Percentiles rank a stretch among this genome's conserved stretches.
Evolutionary conservation across 2,888 invertebrate genomes (phyloP).

Genomic region (Acanthosepion esculentum): DNA sequence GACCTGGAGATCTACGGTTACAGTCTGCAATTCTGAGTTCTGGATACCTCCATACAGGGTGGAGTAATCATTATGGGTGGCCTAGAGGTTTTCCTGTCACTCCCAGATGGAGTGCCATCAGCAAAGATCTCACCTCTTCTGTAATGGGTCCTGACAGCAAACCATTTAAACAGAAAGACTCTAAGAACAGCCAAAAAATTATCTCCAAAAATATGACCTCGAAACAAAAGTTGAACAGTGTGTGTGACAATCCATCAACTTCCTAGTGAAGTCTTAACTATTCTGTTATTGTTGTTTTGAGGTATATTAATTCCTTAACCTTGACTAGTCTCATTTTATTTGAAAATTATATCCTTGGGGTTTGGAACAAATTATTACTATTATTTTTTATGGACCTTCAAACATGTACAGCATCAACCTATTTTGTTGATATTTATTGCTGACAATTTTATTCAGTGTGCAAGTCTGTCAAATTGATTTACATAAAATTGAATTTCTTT

Average conservation of each 20-base stretch:
- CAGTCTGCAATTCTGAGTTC: conserved; percentile 5
- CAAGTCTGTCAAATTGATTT: too few species aligned
- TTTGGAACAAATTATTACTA: too few species aligned
- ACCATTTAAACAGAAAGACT: neutral
- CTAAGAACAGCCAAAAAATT: neutral
- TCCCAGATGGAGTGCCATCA: conserved; percentile 13
- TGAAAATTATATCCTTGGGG: too few species aligned
- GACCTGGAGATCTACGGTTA: neutral
- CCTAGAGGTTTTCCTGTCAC: conserved; percentile 15
- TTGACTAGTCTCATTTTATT: too few species aligned
- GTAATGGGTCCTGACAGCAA: neutral
- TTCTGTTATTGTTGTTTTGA: neutral
- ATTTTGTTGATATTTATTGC: too few species aligned
- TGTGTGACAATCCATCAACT: neutral
- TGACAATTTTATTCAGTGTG: too few species aligned
- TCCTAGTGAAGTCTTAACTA: neutral
- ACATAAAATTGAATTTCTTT: too few species aligned
- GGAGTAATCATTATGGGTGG: conserved; percentile 39
- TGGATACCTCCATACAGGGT: neutral
- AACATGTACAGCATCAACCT: too few species aligned
- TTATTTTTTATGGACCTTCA: too few species aligned
- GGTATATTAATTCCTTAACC: too few species aligned
- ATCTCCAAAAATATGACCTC: neutral
- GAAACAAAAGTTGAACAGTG: neutral
- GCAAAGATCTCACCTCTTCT: neutral